These are phyloP conservation scores for Cryptus viduatorius DNA, from an alignment of 2,888 invertebrate species.

Conservation along the genomic window DNA sequence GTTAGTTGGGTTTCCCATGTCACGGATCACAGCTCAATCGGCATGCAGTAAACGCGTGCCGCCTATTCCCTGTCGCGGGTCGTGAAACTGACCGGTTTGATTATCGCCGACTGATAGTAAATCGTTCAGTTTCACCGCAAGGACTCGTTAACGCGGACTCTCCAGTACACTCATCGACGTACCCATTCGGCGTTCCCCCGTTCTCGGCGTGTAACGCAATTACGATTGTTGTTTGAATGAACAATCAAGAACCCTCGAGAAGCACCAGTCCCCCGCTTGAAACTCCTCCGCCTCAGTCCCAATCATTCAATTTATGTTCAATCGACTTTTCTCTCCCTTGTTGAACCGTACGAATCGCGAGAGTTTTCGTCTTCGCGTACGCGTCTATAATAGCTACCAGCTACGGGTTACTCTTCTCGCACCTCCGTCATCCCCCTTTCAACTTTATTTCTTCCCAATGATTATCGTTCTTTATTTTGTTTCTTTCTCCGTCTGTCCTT, in stretches of 20 bases:
- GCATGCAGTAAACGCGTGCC: slow-evolving; percentile 21
- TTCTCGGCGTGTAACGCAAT: slow-evolving; percentile 83
- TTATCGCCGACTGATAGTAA: neutral
- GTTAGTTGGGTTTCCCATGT: slow-evolving; percentile 50
- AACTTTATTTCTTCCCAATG: slow-evolving; percentile 58
- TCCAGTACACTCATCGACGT: slow-evolving; percentile 59
- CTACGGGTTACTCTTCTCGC: slow-evolving; percentile 44
- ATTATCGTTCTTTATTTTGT: slow-evolving; percentile 54
- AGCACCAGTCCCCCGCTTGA: slow-evolving; percentile 66
- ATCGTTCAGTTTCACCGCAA: slow-evolving; percentile 15
- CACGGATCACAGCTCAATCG: slow-evolving; percentile 9
- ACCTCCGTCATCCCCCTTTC: slow-evolving; percentile 38
- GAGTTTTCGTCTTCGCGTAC: slow-evolving; percentile 56
- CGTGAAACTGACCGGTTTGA: neutral
- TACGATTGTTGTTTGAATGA: slow-evolving; percentile 85
- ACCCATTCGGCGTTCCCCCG: slow-evolving; percentile 55
- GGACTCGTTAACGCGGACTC: slow-evolving; percentile 42
- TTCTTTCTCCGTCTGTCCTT: slow-evolving; percentile 34
- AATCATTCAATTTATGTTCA: slow-evolving; percentile 85
- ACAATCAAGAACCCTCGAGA: slow-evolving; percentile 85
- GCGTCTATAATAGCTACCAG: slow-evolving; percentile 40
- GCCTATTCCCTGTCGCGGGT: neutral
- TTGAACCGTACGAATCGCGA: slow-evolving; percentile 13
- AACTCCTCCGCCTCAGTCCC: slow-evolving; percentile 72
- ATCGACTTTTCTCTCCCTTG: slow-evolving; percentile 80